Evolutionary conservation across 2,113 vertebrate genomes (phyloP).

Genomic region (Patagioenas fasciata): DNA sequence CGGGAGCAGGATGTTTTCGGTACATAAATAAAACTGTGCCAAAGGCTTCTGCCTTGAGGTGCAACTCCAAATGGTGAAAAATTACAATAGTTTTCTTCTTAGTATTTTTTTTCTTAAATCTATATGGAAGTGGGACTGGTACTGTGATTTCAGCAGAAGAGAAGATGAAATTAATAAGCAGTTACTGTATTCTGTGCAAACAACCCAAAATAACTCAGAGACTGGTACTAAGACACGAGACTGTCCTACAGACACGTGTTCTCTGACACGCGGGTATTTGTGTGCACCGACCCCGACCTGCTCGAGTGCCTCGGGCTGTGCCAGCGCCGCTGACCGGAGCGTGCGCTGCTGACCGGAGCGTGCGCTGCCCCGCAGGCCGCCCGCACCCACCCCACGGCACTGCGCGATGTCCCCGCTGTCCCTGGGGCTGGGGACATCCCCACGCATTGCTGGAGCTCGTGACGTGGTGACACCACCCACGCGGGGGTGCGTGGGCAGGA

Average conservation of each 20-base stretch:
- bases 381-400: no score
- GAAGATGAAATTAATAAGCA: not conserved
- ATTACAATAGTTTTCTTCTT: not conserved
- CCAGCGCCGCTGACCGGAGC: rapidly evolving
- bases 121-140: not conserved
- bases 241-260: not conserved
- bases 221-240: no score
- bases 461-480: not conserved
- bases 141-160: not conserved
- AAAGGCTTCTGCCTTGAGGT: not conserved
- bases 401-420: not conserved
- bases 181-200: not conserved
- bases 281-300: no score
- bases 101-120: not conserved
- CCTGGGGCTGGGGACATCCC: not conserved
- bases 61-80: not conserved
- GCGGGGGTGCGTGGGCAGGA: no score
- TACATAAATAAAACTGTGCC: not conserved
- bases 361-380: not conserved
- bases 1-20: not conserved
- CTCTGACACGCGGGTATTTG: not conserved
- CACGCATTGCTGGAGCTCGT: rapidly evolving
- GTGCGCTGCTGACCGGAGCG: rapidly evolving
- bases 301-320: not conserved
- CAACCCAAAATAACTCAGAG: not conserved